Conservation (phyloP, 92 coral and sea anemone species). For the Galaxea fascicularis region DNA sequence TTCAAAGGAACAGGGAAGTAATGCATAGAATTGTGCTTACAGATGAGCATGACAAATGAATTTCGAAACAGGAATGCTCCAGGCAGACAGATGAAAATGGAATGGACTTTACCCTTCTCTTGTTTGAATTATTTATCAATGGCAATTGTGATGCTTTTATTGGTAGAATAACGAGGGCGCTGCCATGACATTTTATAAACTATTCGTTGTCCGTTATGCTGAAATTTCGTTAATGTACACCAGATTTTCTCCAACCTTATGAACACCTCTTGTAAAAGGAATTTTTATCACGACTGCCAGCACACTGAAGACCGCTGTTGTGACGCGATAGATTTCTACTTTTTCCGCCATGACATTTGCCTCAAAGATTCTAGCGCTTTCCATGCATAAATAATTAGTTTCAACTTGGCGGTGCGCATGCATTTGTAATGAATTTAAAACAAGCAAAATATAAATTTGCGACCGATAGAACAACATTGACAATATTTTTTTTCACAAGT, state of each 20-base stretch:
- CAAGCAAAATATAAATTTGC: not conserved
- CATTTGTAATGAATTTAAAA: not conserved
- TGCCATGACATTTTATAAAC: not conserved
- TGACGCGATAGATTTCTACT: not conserved
- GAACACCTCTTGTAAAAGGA: not conserved
- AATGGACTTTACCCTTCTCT: slow-evolving; percentile 21
- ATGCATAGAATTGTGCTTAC: too few species aligned
- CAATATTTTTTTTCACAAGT: not conserved
- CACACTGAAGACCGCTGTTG: not conserved
- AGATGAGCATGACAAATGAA: too few species aligned
- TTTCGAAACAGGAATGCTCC: not conserved
- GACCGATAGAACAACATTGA: not conserved
- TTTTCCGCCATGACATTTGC: not conserved
- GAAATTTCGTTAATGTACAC: too few species aligned
- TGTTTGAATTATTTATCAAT: slow-evolving; percentile 4
- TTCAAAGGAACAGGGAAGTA: too few species aligned
- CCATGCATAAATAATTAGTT: not conserved
- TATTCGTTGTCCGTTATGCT: not conserved
- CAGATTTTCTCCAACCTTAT: too few species aligned
- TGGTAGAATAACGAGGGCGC: not conserved
- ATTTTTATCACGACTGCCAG: not conserved
- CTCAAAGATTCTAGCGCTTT: not conserved
- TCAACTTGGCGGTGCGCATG: not conserved
- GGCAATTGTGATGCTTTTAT: slow-evolving; percentile 10
- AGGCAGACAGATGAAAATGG: not conserved